Conservation (phyloP, 2,888 invertebrate species). For the Eupelmus urozonus region DNA sequence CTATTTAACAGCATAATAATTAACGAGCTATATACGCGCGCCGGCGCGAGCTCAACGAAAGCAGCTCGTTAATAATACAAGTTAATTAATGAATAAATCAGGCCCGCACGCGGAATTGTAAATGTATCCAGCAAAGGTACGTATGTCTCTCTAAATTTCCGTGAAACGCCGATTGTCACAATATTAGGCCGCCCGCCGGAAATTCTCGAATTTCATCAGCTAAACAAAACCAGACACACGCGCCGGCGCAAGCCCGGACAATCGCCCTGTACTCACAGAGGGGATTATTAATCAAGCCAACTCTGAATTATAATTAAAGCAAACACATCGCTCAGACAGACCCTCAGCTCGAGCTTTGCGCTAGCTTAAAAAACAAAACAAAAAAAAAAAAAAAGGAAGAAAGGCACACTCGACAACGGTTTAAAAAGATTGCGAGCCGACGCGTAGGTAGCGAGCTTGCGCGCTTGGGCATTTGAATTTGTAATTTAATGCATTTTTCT, state of each 20-base stretch:
- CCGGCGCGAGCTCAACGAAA: not conserved
- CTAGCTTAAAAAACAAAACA: too few relatives aligned
- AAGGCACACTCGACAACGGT: conserved; percentile 5
- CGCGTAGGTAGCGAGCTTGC: conserved; percentile 10
- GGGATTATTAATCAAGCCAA: not conserved
- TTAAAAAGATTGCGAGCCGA: conserved; percentile 28
- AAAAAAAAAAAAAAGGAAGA: not conserved
- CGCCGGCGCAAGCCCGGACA: too few relatives aligned
- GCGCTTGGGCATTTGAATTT: conserved; percentile 59
- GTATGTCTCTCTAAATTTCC: not conserved
- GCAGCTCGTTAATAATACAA: conserved; percentile 15
- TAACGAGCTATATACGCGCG: not conserved
- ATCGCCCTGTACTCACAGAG: not conserved
- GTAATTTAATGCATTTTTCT: conserved; percentile 56
- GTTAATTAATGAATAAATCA: conserved; percentile 34
- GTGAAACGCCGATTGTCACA: not conserved
- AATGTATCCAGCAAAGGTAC: not conserved
- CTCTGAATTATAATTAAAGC: not conserved
- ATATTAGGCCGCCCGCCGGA: too few relatives aligned
- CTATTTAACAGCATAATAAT: not conserved
- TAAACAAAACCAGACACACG: too few relatives aligned
- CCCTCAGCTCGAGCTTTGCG: too few relatives aligned
- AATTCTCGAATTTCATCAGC: not conserved
- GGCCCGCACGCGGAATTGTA: not conserved
- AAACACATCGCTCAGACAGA: too few relatives aligned